Base-by-base conservation (phyloP, 2,888 invertebrate genomes). In the Ryuthela nishihirai region DNA sequence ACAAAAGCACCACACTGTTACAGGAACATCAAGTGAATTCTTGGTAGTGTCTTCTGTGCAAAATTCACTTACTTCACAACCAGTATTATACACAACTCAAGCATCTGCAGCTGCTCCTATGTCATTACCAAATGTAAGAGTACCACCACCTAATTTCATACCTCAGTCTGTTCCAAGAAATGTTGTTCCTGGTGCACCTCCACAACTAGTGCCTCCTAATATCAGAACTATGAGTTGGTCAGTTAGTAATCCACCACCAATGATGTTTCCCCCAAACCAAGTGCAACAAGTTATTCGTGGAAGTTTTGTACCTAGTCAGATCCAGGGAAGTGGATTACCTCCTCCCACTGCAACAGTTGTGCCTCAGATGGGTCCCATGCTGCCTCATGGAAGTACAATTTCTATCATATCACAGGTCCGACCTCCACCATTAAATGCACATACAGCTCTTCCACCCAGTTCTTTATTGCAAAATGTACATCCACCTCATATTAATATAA, bases 141-240 rank as follows among this genome's bases (percentile, higher is more conserved):
- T 67, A 38, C 71, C 67, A 29, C 67, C 67, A 17, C 69, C 68
- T 35, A 67, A 65, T 34, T 67, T 65, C 46, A 60, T 68, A 26
- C 65, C 67, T 20, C 66, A 59, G 26, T 46, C 61, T 6, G 42
- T 66, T 44, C 36, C 48, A n/a, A 38, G 48, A 5, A 59, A 47
- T 24, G 39, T 23, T 9, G 32, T 47, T 15, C 34, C 44, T 12
- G 15, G 15, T 25, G 35, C 42, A n/a, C 34, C 46, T 10, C 41
- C 55, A 40, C 36, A 49, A 29, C 21, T 54, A 20, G 46, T 54
- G 10, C 61, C 64, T 4, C 59, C 66, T 7, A 61, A 61, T 21
- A 39, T 39, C 18, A 15, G 45, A 49, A 60, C 40, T 44, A 52
- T 63, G 20, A 45, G 18, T 35, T 64, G 60, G 49, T 35, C 62